Percentiles rank a stretch among this genome's conserved stretches.
Conservation (phyloP, 2,888 invertebrate species). For the Chouioia cunea region DNA sequence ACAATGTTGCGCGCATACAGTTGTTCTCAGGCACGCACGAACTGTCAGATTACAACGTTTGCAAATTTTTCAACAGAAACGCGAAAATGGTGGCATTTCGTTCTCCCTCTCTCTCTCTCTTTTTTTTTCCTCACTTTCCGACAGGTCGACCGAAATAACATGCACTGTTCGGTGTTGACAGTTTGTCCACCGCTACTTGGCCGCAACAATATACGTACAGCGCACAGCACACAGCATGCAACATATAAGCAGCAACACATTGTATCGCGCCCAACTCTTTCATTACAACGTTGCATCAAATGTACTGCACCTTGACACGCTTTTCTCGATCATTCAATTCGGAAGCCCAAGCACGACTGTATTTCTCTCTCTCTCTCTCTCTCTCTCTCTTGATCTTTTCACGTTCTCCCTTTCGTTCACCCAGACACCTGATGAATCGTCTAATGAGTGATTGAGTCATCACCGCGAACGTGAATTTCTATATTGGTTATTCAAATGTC, state of each 20-base stretch:
- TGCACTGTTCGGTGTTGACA: constrained; percentile 25
- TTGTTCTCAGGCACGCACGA: neutral
- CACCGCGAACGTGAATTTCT: too few species aligned
- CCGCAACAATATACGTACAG: neutral
- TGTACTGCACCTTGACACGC: constrained; percentile 31
- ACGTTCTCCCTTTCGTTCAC: too few species aligned
- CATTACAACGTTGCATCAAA: constrained; percentile 5
- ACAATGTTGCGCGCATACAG: constrained; percentile 4
- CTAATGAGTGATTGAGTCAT: too few species aligned
- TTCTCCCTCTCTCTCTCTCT: neutral
- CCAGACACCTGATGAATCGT: too few species aligned
- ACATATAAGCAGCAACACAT: constrained; percentile 15
- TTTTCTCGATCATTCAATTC: constrained; percentile 33
- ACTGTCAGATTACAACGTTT: constrained; percentile 15
- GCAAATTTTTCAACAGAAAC: constrained; percentile 18
- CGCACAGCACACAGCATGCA: constrained; percentile 1
- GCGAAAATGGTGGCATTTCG: constrained; percentile 4
- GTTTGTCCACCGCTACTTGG: neutral
- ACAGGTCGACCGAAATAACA: constrained; percentile 24
- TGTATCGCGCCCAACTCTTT: constrained; percentile 8
- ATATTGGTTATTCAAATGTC: too few species aligned
- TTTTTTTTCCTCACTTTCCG: constrained; percentile 3
- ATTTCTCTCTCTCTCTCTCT: too few species aligned
- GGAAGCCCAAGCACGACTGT: neutral
- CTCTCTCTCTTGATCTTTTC: too few species aligned